Percentiles rank a stretch among this genome's conserved stretches.
Evolutionary conservation across 2,113 vertebrate species (phyloP).

Genomic region (Psammodynastes pulverulentus): DNA sequence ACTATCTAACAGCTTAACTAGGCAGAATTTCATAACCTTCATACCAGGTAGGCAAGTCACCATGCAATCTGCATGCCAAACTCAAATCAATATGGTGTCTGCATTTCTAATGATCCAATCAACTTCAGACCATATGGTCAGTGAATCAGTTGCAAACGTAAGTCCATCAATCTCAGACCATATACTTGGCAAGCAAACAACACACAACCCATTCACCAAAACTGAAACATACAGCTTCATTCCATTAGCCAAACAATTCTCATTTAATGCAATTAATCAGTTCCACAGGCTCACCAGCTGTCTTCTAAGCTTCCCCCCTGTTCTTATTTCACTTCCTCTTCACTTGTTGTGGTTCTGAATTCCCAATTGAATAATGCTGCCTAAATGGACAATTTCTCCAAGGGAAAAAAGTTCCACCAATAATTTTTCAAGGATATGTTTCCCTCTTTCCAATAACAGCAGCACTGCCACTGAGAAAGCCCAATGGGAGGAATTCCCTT

Average conservation of each 20-base stretch:
- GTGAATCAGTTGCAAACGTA: neutral
- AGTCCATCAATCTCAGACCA: neutral
- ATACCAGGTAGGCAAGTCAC: neutral
- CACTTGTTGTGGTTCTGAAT: neutral
- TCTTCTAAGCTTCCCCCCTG: neutral
- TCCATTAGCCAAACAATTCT: neutral
- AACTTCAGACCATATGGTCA: neutral
- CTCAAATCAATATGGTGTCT: neutral
- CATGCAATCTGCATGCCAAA: neutral
- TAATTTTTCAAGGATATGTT: neutral
- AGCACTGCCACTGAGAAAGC: neutral
- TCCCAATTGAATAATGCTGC: neutral
- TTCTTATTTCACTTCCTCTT: neutral
- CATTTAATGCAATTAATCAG: neutral
- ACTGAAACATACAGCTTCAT: neutral
- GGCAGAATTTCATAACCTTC: neutral
- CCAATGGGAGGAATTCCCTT: neutral
- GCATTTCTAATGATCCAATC: neutral
- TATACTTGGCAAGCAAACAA: neutral
- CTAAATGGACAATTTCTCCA: neutral
- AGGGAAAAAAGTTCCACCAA: neutral
- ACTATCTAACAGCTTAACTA: neutral
- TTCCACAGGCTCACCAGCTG: neutral
- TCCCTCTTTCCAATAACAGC: neutral
- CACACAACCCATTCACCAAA: neutral